Evolutionary conservation across 2,113 vertebrate species (phyloP), one percentile per base, ranked within the genome.

Genomic region (Cavia aperea): DNA sequence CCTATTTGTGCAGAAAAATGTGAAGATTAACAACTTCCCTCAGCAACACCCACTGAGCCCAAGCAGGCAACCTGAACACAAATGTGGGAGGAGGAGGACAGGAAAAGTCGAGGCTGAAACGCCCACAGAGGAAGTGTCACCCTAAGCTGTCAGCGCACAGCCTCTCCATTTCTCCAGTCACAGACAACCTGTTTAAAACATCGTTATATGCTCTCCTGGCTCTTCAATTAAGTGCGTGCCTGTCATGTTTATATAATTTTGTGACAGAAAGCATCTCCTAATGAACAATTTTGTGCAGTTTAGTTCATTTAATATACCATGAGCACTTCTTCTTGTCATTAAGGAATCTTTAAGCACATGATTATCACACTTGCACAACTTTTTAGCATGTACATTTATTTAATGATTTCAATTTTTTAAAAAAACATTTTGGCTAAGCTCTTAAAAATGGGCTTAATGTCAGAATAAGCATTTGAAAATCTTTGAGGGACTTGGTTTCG

Each of bases 391-490:
- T 8, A 31, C 7, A 6, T 93, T 86, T 88, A 72, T 26, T 78
- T 66, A 91, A 70, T 23, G n/a, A 89, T 89, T 78, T 77, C 68
- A 79, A 58, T 31, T 92, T 65, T 43, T 2, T 56, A 15, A 3
- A 15, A 3, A 56, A 4, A 82, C 19, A 86, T 86, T 79, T 43
- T 62, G 29, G 24, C 23, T 93, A 63, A 83, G 91, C 60, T 82
- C 86, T 51, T 88, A 33, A 81, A 85, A 92, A 94, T 75, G 43
- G 79, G 65, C 49, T 90, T 54, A 82, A 68, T 82, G 33, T 90
- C 39, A 77, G 65, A 93, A 91, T 85, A 82, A 91, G 91, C 73
- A 81, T 72, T 24, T 36, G 83, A 86, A 82, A 93, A 39, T 29
- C 77, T 92, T 75, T 10, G 10, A n/a, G 60, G 77, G 58, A 73